Conservation (phyloP, 2,888 invertebrate genomes). For the Frankliniella fusca region DNA sequence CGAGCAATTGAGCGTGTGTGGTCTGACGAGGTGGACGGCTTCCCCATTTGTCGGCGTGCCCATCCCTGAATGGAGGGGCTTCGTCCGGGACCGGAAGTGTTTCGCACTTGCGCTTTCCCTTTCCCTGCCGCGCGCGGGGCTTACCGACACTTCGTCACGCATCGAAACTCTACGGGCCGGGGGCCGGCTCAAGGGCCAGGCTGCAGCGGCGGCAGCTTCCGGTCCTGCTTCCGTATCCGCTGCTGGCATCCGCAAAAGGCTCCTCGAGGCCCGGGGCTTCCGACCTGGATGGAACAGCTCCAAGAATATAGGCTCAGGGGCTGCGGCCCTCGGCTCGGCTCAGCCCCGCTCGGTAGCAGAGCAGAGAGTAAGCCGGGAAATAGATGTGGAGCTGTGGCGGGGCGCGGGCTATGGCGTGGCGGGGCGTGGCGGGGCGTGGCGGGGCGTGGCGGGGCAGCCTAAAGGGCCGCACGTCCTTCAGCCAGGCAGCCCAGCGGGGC, state of each 20-base stretch:
- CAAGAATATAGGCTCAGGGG: neutral
- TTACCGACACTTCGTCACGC: neutral
- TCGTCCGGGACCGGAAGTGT: neutral
- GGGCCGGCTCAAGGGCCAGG: neutral
- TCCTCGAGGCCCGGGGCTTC: neutral
- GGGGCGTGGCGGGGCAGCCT: neutral
- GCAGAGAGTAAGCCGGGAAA: neutral
- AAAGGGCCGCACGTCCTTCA: no score
- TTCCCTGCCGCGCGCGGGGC: neutral
- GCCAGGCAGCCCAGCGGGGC: no score
- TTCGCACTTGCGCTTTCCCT: neutral
- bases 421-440: neutral
- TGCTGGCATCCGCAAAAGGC: neutral
- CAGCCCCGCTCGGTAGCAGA: no score
- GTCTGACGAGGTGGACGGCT: no score
- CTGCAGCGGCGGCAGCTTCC: neutral
- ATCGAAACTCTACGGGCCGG: neutral
- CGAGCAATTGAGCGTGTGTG: no score
- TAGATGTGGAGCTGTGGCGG: neutral
- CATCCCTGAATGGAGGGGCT: no score
- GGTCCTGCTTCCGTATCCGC: neutral
- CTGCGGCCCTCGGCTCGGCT: no score
- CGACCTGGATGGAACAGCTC: neutral
- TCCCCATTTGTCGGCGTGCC: no score
- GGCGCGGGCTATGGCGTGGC: no score